A percentile compares a stretch with the other conserved stretches of the same genome.
Evolutionary conservation across 1,140 invertebrate genomes (phyloP).

Genomic region (Formica exsecta): DNA sequence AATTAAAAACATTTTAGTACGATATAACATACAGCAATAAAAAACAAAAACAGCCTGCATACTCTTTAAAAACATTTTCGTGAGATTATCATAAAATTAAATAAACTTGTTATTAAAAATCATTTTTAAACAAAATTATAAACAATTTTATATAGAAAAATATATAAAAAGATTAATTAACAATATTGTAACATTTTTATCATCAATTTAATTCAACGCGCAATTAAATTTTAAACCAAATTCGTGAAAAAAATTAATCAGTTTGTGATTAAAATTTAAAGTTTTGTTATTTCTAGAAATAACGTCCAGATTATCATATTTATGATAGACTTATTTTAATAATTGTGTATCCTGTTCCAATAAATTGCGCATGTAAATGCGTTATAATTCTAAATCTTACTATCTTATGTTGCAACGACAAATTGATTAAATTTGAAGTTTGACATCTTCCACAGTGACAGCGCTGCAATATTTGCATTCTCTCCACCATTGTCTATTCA

Average conservation of each 20-base stretch:
- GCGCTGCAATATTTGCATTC: constrained; percentile 26
- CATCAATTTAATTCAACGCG: not conserved
- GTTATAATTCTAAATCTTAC: not conserved
- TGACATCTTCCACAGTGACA: not conserved
- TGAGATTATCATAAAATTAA: no score
- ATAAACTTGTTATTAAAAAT: not conserved
- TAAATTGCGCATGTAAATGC: not conserved
- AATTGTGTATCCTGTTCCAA: not conserved
- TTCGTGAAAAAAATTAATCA: not conserved
- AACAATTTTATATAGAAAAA: not conserved
- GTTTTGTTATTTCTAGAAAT: not conserved
- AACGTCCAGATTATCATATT: no score
- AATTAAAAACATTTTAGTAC: not conserved
- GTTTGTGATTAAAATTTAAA: not conserved
- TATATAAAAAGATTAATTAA: constrained; percentile 3
- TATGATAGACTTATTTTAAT: not conserved
- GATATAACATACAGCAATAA: not conserved
- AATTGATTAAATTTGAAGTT: constrained; percentile 36
- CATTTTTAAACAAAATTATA: not conserved
- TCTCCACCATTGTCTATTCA: constrained; percentile 5
- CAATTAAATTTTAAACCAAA: not conserved
- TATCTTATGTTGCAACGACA: not conserved
- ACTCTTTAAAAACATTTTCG: not conserved
- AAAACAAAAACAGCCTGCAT: not conserved
- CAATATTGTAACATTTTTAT: not conserved